A percentile compares a stretch with the other conserved stretches of the same genome.
These are phyloP conservation scores for Drosophila prolongata DNA, from an alignment of 2,888 invertebrate genomes.

Conservation along the genomic window DNA sequence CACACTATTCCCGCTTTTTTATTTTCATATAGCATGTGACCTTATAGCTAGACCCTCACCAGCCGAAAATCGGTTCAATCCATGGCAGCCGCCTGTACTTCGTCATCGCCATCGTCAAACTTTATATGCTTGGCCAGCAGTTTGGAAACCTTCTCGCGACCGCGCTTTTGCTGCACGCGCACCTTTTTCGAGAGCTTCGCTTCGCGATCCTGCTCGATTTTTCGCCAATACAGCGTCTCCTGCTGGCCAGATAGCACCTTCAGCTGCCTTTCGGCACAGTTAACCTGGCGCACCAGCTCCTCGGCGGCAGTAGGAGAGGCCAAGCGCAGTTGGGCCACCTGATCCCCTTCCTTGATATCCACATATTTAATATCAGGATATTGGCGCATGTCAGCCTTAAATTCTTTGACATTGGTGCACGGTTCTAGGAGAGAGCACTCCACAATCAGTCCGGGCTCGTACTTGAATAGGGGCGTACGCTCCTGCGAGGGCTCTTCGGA, in stretches of 20 bases:
- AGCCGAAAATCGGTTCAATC: background rate
- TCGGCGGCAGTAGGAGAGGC: conserved; percentile 85
- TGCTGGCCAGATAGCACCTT: conserved; percentile 87
- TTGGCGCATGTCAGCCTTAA: conserved; percentile 88
- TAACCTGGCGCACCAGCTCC: conserved; percentile 72
- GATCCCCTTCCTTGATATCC: conserved; percentile 90
- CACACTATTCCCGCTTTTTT: too few species aligned
- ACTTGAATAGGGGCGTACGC: conserved; percentile 84
- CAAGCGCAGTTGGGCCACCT: conserved; percentile 89
- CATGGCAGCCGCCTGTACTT: conserved; percentile 10
- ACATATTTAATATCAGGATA: conserved; percentile 90
- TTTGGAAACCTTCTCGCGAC: conserved; percentile 81
- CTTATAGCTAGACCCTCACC: background rate
- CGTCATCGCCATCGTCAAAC: conserved; percentile 79
- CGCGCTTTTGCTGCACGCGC: conserved; percentile 81
- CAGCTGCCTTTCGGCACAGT: conserved; percentile 82
- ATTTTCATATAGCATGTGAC: background rate
- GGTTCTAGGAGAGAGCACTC: conserved; percentile 89
- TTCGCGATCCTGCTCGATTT: conserved; percentile 87
- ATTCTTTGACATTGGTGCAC: conserved; percentile 88
- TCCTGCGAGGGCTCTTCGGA: conserved; percentile 77
- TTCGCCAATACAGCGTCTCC: conserved; percentile 92
- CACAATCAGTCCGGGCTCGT: conserved; percentile 88
- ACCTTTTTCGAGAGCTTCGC: conserved; percentile 82
- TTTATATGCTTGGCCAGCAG: conserved; percentile 80